Evolutionary conservation across 2,888 invertebrate species (phyloP).

Genomic region (Plusia festucae): DNA sequence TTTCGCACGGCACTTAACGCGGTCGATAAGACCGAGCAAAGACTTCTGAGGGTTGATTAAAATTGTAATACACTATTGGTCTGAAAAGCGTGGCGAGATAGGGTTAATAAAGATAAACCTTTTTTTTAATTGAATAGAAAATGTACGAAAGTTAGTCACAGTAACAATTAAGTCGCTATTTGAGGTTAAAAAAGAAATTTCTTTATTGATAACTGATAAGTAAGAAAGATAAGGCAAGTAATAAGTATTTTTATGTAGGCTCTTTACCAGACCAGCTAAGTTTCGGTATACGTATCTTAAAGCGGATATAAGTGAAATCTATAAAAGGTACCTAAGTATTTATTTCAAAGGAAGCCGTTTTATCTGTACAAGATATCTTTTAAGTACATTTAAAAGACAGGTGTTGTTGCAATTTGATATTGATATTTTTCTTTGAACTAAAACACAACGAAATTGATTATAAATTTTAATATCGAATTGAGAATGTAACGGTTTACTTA

Average conservation of each 20-base stretch:
- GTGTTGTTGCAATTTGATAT: neutral
- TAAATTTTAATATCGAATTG: neutral
- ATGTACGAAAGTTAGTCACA: neutral
- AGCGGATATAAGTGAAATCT: neutral
- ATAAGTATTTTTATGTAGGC: neutral
- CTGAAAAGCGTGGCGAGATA: neutral
- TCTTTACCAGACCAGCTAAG: neutral
- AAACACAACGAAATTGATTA: neutral
- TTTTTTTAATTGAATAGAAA: neutral
- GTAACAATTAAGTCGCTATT: neutral
- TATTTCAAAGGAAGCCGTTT: conserved; percentile 1
- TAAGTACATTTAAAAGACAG: neutral
- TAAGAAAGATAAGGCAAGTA: neutral
- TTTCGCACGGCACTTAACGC: conserved; percentile 71
- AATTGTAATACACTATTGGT: conserved; percentile 23
- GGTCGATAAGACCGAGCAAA: conserved; percentile 52
- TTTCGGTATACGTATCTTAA: neutral
- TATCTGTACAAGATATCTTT: neutral
- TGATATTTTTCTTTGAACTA: too few relatives aligned
- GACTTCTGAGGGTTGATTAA: conserved; percentile 48
- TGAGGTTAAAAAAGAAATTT: neutral
- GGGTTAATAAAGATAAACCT: neutral
- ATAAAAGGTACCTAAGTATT: neutral
- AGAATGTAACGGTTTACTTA: neutral
- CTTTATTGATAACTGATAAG: neutral